These are phyloP conservation scores for Cassiopea andromeda DNA, from an alignment of 30 jellyfish, hydroid and myxozoan species.

Conservation along the genomic window DNA sequence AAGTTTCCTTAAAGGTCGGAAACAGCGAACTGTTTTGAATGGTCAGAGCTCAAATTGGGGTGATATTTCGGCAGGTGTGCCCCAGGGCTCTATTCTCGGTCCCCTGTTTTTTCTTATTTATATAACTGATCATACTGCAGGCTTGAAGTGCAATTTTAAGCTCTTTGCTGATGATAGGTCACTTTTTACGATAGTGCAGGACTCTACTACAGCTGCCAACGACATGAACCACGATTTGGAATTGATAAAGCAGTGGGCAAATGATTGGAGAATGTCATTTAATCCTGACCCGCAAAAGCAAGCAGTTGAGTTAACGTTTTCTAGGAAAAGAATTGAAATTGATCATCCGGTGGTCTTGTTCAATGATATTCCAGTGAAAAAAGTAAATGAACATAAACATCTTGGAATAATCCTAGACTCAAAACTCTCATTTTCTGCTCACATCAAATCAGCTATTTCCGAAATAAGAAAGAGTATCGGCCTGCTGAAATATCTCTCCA, in stretches of 20 bases:
- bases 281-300: conserved; percentile 69
- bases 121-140: conserved; percentile 28
- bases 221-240: conserved; percentile 68
- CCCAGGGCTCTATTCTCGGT: conserved; percentile 61
- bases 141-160: conserved; percentile 41
- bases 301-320: conserved; percentile 49
- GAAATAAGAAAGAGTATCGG: conserved; percentile 70
- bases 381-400: conserved; percentile 42
- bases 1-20: conserved; percentile 31
- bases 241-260: conserved; percentile 64
- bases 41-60: conserved; percentile 56
- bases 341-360: conserved; percentile 46
- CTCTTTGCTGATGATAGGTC: conserved; percentile 62
- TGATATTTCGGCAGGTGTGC: conserved; percentile 64
- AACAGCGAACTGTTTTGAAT: conserved; percentile 51
- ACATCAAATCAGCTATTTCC: conserved; percentile 47
- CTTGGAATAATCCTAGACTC: conserved; percentile 55
- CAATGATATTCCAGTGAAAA: conserved; percentile 36
- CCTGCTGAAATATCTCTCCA: conserved; percentile 77
- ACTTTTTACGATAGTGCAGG: conserved; percentile 40
- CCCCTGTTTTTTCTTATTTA: conserved; percentile 53
- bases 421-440: conserved; percentile 42
- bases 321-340: conserved; percentile 42
- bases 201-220: conserved; percentile 68
- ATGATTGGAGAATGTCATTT: conserved; percentile 74